Evolutionary conservation across 1,140 invertebrate species (phyloP), one percentile per base, ranked within the genome.

Genomic region (Drosophila prosaltans): DNA sequence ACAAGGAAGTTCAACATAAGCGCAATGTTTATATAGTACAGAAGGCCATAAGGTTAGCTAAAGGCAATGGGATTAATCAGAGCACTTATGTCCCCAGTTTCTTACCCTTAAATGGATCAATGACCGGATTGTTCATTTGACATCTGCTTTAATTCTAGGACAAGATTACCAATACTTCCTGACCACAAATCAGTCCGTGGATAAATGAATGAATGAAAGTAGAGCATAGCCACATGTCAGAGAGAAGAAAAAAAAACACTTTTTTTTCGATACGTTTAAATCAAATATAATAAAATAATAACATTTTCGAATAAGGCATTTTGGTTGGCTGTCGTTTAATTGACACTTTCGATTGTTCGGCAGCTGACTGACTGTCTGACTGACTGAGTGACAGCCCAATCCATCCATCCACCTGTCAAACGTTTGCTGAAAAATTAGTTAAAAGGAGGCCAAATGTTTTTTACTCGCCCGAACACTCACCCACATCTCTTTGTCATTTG

Each of bases 201-300:
- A 24, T 51, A 51, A 51, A 51, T 51, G 45, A 59, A 59, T 61
- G 41, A 5, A 40, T 40, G 57, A 36, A 39, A n/a, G 55, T 36
- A 30, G 55, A 30, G 16, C 32, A 39, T 48, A 8, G 51, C 36
- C 77, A 76, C 62, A 76, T 79, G 75, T 78, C 65, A 59, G 57
- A 36, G 32, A 36, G 32, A 36, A n/a, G n/a, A 54, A 54, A 16
- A 16, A 16, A 16, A 16, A 16, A 16, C 16, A 54, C 26, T 51
- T 21, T 64, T 69, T 65, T 32, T n/a, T 16, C 43, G 24, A 51
- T 76, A 79, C 74, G 69, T 79, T 84, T 84, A 84, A 84, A 84
- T 84, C 81, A 78, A 84, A 84, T 71, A 78, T 78, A 84, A 84
- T 80, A 80, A 84, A 84, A 84, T 84, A 74, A 74, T 80, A 84